Evolutionary conservation across 2,797 vertebrate species (phyloP).

Genomic region (Pelodytes ibericus): DNA sequence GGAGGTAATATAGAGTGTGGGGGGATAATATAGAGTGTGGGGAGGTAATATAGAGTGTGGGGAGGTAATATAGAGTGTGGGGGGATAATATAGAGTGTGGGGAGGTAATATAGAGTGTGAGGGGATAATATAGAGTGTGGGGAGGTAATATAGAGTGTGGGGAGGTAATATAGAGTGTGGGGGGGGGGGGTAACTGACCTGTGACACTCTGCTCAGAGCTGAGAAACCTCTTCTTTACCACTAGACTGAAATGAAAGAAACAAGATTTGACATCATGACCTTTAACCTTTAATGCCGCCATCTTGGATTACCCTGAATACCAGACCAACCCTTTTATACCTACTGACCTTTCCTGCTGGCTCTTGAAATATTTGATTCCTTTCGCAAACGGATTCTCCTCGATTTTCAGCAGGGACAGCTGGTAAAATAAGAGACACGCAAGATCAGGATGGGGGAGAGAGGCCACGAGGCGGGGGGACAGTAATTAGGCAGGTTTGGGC

Average conservation of each 20-base stretch:
- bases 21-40: no score
- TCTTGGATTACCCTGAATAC: no score
- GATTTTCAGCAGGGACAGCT: slow-evolving; percentile 46
- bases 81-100: no score
- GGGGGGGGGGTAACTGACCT: slow-evolving; percentile 9
- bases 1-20: no score
- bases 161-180: no score
- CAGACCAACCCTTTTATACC: background rate
- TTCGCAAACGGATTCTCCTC: slow-evolving; percentile 52
- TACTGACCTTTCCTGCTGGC: slow-evolving; percentile 35
- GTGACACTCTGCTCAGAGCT: background rate
- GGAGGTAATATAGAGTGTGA: no score
- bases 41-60: no score
- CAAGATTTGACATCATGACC: background rate
- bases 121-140: no score
- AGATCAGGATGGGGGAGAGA: slow-evolving; percentile 14
- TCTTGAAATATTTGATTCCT: slow-evolving; percentile 51
- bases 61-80: no score
- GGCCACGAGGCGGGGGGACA: background rate
- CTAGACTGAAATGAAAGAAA: slow-evolving; percentile 14
- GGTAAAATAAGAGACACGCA: background rate
- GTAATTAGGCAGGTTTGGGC: no score
- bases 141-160: no score
- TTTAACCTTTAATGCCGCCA: background rate
- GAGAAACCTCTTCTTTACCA: background rate